These are phyloP conservation scores for Pelecanoides urinatrix DNA, from an alignment of 2,113 vertebrate species.

Conservation along the genomic window DNA sequence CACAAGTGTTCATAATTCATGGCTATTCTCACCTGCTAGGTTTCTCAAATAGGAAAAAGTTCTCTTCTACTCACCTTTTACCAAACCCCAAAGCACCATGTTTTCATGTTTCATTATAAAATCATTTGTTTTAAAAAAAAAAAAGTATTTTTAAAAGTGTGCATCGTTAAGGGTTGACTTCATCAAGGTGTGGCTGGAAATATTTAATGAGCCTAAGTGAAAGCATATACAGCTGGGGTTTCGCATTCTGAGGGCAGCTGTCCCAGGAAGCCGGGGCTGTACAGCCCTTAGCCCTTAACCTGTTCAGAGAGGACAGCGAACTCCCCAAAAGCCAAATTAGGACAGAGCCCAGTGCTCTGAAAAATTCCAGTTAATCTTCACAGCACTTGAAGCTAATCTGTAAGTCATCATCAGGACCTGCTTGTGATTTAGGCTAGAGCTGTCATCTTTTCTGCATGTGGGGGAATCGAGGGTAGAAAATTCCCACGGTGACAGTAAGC, in stretches of 20 bases:
- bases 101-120: not conserved
- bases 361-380: not conserved
- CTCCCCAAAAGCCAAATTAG: not conserved
- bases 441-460: not conserved
- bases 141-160: not conserved
- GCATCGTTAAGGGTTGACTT: not conserved
- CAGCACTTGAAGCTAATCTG: not conserved
- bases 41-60: not conserved
- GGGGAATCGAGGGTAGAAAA: not conserved
- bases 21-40: not conserved
- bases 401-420: not conserved
- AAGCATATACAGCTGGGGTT: not conserved
- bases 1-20: not conserved
- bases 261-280: not conserved
- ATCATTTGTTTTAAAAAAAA: not conserved
- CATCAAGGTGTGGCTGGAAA: constrained; percentile 31
- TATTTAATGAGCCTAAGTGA: not conserved
- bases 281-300: not conserved
- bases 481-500: not conserved
- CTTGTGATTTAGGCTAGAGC: not conserved
- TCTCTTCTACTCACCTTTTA: not conserved
- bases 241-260: not conserved
- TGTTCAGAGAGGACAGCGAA: not conserved
- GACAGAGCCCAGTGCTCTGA: not conserved
- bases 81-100: fast-evolving